Conservation (phyloP, 2,113 vertebrate species). For the Malurus cyaneus region DNA sequence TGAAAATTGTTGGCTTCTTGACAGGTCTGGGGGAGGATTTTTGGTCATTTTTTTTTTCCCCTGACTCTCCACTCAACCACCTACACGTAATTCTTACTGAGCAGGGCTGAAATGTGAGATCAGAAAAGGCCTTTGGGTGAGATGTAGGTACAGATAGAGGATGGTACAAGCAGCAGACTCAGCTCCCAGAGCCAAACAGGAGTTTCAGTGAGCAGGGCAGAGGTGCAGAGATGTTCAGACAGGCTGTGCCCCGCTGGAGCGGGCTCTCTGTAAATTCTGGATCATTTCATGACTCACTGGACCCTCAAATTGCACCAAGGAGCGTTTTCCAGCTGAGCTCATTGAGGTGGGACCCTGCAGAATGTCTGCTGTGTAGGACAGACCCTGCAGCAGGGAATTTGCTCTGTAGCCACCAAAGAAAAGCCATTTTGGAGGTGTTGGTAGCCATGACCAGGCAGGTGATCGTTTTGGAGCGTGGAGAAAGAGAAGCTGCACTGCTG, state of each 20-base stretch:
- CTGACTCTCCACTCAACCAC: not conserved
- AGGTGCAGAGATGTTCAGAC: not conserved
- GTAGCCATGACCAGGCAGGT: not conserved
- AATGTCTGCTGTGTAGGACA: not conserved
- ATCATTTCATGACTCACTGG: not conserved
- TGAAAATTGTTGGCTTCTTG: not conserved
- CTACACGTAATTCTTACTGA: not conserved
- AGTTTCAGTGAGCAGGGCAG: not conserved
- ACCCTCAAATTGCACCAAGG: not conserved
- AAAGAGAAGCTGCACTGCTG: not conserved
- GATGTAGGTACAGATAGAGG: not conserved
- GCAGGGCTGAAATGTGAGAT: not conserved
- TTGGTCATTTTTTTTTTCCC: not conserved
- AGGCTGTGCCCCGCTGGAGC: not conserved
- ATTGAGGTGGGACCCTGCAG: not conserved
- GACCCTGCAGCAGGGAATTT: not conserved
- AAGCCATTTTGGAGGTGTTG: not conserved
- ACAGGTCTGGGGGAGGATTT: not conserved
- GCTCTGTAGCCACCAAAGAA: not conserved
- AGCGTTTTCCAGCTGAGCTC: not conserved
- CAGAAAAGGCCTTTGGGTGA: not conserved
- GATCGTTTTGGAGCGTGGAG: rapidly evolving
- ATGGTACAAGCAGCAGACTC: not conserved
- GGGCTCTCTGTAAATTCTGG: not conserved
- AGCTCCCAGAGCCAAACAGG: not conserved